Evolutionary conservation across 2,797 vertebrate species (phyloP), one percentile per base, ranked within the genome.

Genomic region (Alfaro cultratus): DNA sequence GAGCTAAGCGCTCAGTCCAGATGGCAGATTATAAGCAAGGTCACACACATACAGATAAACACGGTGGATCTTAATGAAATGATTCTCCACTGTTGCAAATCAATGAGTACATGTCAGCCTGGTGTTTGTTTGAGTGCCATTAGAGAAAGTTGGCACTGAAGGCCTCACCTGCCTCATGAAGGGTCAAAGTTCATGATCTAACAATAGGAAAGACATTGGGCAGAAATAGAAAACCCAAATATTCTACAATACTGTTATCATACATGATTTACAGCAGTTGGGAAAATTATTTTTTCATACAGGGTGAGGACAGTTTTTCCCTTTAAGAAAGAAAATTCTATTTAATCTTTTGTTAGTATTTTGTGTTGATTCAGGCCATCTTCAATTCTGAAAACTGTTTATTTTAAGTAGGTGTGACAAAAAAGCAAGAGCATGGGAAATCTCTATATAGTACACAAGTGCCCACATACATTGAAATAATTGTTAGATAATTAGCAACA

Each of bases 11-110:
- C 71, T 88, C 84, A 26, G 70, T 79, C 86, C 82, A 88, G 86
- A 89, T 88, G 84, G 80, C 79, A 83, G 79, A 90, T 86, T 84
- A 80, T n/a, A 77, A 76, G 55, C 84, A 91, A 89, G 86, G 87
- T 88, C 82, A 74, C 74, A 79, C 81, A 46, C 36, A 68, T 10
- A 53, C 39, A 79, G 71, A 89, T 75, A 86, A 74, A 83, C 83
- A 85, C 1, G 0, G 39, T 51, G 36, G 34, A 79, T 78, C 57
- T 76, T 73, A 86, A 85, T 79, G 71, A 78, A 88, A 79, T 68
- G 26, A 86, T 74, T 79, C 73, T 75, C 79, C 47, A 23, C 76
- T 73, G 76, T 73, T 68, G 78, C 41, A 76, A 80, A 86, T 82
- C 79, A 80, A 73, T 75, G 60, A 62, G 46, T 39, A 49, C 16